A percentile compares a stretch with the other conserved stretches of the same genome.
Conservation (phyloP, 2,888 invertebrate genomes). For the Torymus texanus region DNA sequence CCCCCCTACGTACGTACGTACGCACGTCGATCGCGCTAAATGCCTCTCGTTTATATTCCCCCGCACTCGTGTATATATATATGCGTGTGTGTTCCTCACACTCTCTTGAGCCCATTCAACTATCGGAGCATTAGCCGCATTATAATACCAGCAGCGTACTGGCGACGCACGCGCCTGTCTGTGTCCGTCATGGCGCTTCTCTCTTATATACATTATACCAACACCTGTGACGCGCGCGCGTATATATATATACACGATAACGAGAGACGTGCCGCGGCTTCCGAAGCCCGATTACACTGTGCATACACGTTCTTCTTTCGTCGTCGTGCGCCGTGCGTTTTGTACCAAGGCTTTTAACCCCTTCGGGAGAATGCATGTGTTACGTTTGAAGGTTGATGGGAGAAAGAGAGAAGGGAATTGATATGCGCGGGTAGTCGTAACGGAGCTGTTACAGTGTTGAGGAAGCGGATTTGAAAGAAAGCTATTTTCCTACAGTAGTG, state of each 20-base stretch:
- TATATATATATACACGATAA: slow-evolving; percentile 2
- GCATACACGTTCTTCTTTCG: neutral
- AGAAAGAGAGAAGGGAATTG: no score
- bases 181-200: neutral
- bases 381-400: no score
- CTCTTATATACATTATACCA: slow-evolving; percentile 15
- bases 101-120: slow-evolving; percentile 47
- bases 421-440: no score
- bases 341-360: no score
- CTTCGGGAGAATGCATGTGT: no score
- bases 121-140: slow-evolving; percentile 24
- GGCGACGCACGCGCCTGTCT: slow-evolving; percentile 8
- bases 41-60: slow-evolving; percentile 53
- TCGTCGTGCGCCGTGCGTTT: no score
- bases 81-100: slow-evolving; percentile 16
- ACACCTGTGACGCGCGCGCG: slow-evolving; percentile 43
- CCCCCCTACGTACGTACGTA: no score
- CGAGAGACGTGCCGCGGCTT: slow-evolving; percentile 42
- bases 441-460: no score
- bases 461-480: no score
- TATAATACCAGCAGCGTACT: slow-evolving; percentile 35
- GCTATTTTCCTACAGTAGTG: no score
- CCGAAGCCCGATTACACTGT: slow-evolving; percentile 1
- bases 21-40: slow-evolving; percentile 53
- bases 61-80: neutral